Evolutionary conservation across 1,140 invertebrate species (phyloP).

Genomic region (Heliothis subflexa): DNA sequence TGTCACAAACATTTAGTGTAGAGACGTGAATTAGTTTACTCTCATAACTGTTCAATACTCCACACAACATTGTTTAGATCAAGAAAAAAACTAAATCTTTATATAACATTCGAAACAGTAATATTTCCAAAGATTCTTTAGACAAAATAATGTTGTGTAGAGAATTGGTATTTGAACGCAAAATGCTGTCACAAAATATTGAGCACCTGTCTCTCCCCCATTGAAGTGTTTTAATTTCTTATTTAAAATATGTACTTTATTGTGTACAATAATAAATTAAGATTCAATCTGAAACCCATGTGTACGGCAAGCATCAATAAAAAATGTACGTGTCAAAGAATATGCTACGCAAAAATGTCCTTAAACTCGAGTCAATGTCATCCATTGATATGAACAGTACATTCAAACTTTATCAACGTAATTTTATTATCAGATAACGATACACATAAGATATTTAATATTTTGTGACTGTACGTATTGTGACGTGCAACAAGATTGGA

Average conservation of each 20-base stretch:
- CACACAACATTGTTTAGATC: constrained; percentile 59
- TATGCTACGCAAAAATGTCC: constrained; percentile 38
- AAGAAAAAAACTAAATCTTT: background rate
- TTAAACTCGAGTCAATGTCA: constrained; percentile 21
- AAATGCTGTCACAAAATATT: constrained; percentile 72
- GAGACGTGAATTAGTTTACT: constrained; percentile 69
- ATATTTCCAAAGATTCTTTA: background rate
- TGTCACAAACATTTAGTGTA: constrained; percentile 48
- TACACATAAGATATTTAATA: constrained; percentile 55
- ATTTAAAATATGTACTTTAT: constrained; percentile 21
- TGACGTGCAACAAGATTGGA: constrained; percentile 68
- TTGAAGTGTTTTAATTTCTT: background rate
- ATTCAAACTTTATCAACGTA: constrained; percentile 25
- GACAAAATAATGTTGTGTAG: constrained; percentile 49
- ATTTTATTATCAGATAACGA: constrained; percentile 39
- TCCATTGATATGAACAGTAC: constrained; percentile 6
- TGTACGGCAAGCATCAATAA: constrained; percentile 38
- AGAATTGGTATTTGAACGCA: constrained; percentile 67
- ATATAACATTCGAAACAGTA: background rate
- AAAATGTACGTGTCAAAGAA: constrained; percentile 19
- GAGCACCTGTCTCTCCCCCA: constrained; percentile 5
- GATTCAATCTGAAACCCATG: constrained; percentile 23
- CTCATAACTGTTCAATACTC: constrained; percentile 72
- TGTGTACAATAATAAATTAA: background rate
- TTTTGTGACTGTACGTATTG: constrained; percentile 62